These are phyloP conservation scores for Callopanchax toddi DNA, from an alignment of 2,113 vertebrate species.

Conservation along the genomic window DNA sequence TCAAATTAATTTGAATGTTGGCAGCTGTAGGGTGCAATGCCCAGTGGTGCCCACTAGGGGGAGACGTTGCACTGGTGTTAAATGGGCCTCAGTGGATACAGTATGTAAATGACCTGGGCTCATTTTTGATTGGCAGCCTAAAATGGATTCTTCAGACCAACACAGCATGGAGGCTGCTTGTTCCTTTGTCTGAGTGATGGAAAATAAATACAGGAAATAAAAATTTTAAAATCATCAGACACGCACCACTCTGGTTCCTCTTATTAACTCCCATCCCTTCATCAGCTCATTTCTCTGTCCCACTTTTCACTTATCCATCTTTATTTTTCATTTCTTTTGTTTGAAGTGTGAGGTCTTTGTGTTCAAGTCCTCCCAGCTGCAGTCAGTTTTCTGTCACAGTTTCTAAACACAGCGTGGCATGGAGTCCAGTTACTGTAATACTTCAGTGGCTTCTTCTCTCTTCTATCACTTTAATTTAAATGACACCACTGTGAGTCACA, in stretches of 20 bases:
- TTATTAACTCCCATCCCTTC: neutral
- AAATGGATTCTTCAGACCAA: slow-evolving; percentile 62
- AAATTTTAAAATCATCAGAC: neutral
- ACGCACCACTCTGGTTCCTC: neutral
- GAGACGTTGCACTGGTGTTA: slow-evolving; percentile 34
- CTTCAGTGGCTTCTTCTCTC: too few species aligned
- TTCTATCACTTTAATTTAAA: too few species aligned
- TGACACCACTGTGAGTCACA: too few species aligned
- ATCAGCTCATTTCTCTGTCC: neutral
- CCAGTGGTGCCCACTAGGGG: slow-evolving; percentile 33
- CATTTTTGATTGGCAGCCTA: slow-evolving; percentile 73
- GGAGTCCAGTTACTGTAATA: too few species aligned
- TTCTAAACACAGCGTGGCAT: too few species aligned
- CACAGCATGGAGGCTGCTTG: slow-evolving; percentile 33
- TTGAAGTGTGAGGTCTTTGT: slow-evolving; percentile 18
- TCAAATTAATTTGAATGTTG: too few species aligned
- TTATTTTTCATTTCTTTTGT: slow-evolving; percentile 14
- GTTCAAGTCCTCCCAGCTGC: too few species aligned
- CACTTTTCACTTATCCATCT: neutral
- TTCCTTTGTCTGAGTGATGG: slow-evolving; percentile 48
- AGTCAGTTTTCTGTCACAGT: too few species aligned
- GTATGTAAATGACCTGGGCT: slow-evolving; percentile 59
- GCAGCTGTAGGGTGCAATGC: neutral
- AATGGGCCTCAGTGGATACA: slow-evolving; percentile 1
- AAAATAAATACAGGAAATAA: neutral